These are phyloP conservation scores for Procambarus virginalis DNA, from an alignment of 1,140 invertebrate species.

Conservation along the genomic window DNA sequence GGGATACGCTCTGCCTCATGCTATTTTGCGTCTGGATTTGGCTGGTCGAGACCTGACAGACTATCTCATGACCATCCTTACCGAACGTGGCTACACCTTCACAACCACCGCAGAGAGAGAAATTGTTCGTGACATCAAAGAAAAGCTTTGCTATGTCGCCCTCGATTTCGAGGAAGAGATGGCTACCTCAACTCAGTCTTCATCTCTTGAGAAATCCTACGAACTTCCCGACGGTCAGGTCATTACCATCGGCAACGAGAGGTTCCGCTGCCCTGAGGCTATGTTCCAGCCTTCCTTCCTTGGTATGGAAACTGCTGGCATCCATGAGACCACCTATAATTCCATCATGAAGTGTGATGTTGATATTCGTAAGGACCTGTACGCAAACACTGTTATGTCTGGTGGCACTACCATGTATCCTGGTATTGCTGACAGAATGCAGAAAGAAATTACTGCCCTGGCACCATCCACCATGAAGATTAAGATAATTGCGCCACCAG, in stretches of 20 bases:
- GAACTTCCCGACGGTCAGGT: conserved; percentile 58
- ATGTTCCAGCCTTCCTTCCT: conserved; percentile 60
- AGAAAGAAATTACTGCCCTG: conserved; percentile 53
- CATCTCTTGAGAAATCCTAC: conserved; percentile 54
- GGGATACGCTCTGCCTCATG: conserved; percentile 35
- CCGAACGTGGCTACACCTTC: conserved; percentile 55
- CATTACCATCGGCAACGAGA: conserved; percentile 56
- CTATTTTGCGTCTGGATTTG: conserved; percentile 43
- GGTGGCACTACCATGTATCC: conserved; percentile 56
- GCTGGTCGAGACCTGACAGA: conserved; percentile 51
- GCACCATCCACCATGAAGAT: conserved; percentile 57
- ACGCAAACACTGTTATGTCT: conserved; percentile 45
- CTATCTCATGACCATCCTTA: conserved; percentile 55
- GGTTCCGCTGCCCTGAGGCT: conserved; percentile 56
- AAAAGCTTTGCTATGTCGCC: conserved; percentile 53
- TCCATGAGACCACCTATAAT: conserved; percentile 58
- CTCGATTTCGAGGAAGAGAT: conserved; percentile 55
- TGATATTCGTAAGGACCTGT: conserved; percentile 55
- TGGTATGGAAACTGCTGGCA: conserved; percentile 45
- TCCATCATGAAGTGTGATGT: conserved; percentile 58
- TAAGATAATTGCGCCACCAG: conserved; percentile 54
- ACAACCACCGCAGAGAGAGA: conserved; percentile 57
- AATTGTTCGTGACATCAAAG: conserved; percentile 60
- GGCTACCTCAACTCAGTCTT: conserved; percentile 43
- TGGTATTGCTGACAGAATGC: conserved; percentile 52